Conservation (phyloP, 2,888 invertebrate genomes). For the Eristalinus aeneus region DNA sequence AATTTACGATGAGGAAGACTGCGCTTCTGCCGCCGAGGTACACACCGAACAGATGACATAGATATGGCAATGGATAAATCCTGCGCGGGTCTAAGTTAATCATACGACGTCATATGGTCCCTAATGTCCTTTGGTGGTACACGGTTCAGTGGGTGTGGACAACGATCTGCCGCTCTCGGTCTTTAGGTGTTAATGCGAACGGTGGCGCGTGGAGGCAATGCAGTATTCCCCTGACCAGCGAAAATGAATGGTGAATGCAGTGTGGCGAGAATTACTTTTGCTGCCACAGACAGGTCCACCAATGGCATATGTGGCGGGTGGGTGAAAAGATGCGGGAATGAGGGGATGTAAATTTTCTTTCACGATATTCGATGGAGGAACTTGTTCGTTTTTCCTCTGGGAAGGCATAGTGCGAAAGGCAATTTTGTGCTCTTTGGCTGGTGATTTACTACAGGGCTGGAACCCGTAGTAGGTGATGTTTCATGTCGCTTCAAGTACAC, state of each 20-base stretch:
- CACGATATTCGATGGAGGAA: neutral
- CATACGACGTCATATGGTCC: slow-evolving; percentile 62
- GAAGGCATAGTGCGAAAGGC: neutral
- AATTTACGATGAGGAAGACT: slow-evolving; percentile 51
- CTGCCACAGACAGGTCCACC: neutral
- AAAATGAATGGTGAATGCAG: slow-evolving; percentile 28
- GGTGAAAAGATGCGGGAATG: neutral
- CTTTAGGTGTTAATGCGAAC: neutral
- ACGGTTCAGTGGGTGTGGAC: slow-evolving; percentile 1
- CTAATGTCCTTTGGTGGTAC: slow-evolving; percentile 51
- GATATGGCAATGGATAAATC: slow-evolving; percentile 53
- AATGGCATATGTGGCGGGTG: neutral
- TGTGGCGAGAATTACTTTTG: slow-evolving; percentile 19
- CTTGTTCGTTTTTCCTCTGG: neutral
- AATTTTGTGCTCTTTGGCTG: neutral
- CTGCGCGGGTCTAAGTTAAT: slow-evolving; percentile 56
- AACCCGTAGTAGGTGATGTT: too few relatives aligned
- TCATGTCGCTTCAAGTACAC: too few relatives aligned
- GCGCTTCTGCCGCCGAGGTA: neutral
- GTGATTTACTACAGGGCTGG: neutral
- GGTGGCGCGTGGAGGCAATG: neutral
- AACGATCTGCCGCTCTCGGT: neutral
- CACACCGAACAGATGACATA: slow-evolving; percentile 17
- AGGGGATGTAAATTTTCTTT: neutral
- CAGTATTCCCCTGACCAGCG: neutral